Percentiles rank a stretch among this genome's conserved stretches.
Conservation (phyloP, 2,797 vertebrate species). For the Eulemur rubriventer region DNA sequence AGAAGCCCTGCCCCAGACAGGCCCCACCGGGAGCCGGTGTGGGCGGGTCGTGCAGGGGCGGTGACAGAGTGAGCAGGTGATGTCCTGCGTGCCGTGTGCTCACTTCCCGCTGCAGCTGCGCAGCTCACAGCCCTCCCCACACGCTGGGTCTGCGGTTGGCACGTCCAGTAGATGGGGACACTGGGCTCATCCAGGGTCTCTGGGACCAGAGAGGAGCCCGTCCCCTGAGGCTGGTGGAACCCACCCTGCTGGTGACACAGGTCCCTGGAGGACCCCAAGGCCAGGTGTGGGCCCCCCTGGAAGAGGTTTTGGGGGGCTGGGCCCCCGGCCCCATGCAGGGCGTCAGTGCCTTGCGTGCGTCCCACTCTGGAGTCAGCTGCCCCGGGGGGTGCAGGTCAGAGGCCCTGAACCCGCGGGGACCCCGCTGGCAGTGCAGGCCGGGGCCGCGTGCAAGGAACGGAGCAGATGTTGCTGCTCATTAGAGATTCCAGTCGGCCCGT, state of each 20-base stretch:
- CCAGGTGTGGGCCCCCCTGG: fast-evolving
- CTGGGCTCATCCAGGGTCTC: background rate
- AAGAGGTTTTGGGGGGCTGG: background rate
- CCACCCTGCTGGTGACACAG: fast-evolving
- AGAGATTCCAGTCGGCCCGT: conserved; percentile 68
- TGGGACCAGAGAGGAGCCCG: background rate
- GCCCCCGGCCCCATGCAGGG: conserved; percentile 41
- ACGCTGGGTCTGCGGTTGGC: background rate
- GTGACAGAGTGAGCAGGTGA: fast-evolving
- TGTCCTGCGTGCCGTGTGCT: background rate
- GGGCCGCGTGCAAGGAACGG: background rate
- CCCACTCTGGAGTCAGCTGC: background rate
- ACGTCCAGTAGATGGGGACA: fast-evolving
- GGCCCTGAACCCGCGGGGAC: background rate
- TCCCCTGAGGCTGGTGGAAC: too few species aligned
- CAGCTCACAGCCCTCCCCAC: fast-evolving
- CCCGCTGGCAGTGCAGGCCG: background rate
- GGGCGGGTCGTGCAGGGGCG: fast-evolving
- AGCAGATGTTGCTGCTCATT: conserved; percentile 83
- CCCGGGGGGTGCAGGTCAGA: conserved; percentile 20
- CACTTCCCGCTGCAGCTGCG: background rate
- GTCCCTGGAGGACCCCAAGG: background rate
- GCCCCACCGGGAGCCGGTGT: fast-evolving
- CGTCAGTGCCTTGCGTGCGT: fast-evolving
- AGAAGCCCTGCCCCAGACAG: background rate